These are phyloP conservation scores for Phoxinus phoxinus DNA, from an alignment of 2,113 vertebrate genomes.

Conservation along the genomic window DNA sequence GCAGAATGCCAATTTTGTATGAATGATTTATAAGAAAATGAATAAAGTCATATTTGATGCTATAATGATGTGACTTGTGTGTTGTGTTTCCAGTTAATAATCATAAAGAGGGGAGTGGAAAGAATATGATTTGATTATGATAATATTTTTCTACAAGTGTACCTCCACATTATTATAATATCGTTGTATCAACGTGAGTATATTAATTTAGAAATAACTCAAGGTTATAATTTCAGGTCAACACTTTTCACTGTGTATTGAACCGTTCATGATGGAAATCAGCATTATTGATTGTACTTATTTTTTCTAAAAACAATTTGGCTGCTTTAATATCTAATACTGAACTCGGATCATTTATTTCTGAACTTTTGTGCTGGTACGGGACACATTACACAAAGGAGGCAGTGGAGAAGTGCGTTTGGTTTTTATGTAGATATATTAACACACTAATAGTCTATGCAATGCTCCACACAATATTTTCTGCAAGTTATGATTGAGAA, in stretches of 20 bases:
- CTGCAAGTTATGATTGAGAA: neutral
- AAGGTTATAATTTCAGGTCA: no score
- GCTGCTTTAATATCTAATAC: neutral
- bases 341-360: neutral
- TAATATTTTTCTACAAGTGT: no score
- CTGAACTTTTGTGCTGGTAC: no score
- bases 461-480: neutral
- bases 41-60: constrained; percentile 78
- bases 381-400: neutral
- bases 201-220: no score
- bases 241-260: neutral
- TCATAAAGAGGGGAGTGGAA: neutral
- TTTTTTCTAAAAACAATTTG: neutral
- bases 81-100: neutral
- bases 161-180: no score
- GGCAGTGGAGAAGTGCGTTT: neutral
- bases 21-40: constrained; percentile 79
- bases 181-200: neutral
- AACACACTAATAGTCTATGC: neutral
- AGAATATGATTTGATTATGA: no score
- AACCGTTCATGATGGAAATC: neutral
- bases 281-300: neutral
- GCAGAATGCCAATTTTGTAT: constrained; percentile 81
- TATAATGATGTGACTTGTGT: constrained; percentile 49
- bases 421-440: neutral